Evolutionary conservation across 2,113 vertebrate species (phyloP).

Genomic region (Lucifuga dentata): DNA sequence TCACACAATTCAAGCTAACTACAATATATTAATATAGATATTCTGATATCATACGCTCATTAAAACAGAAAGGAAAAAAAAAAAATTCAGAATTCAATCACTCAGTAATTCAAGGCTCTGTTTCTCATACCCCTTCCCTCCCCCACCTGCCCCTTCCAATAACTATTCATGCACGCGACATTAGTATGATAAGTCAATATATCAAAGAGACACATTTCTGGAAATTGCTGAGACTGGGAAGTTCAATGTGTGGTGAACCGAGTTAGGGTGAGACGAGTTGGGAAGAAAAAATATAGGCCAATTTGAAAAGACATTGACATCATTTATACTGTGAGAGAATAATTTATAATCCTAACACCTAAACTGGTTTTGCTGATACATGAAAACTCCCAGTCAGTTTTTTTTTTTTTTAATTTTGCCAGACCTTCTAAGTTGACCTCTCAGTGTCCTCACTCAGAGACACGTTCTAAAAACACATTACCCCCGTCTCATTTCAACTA

Average conservation of each 20-base stretch:
- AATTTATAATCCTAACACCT: slow-evolving; percentile 67
- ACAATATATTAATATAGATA: slow-evolving; percentile 93
- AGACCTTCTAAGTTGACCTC: slow-evolving; percentile 42
- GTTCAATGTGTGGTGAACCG: slow-evolving; percentile 56
- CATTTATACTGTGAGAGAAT: slow-evolving; percentile 61
- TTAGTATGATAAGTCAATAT: slow-evolving; percentile 75
- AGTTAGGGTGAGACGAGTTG: slow-evolving; percentile 27
- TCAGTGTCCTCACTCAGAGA: slow-evolving; percentile 34
- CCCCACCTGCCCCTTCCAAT: slow-evolving; percentile 40
- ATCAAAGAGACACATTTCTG: slow-evolving; percentile 76
- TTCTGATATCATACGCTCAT: slow-evolving; percentile 85
- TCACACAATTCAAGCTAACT: slow-evolving; percentile 88
- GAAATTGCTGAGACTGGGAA: slow-evolving; percentile 70
- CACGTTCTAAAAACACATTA: slow-evolving; percentile 53
- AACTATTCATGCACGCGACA: slow-evolving; percentile 79
- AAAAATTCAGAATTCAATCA: slow-evolving; percentile 72
- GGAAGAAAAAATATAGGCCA: slow-evolving; percentile 34
- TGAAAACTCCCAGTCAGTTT: slow-evolving; percentile 20
- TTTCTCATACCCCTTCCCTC: slow-evolving; percentile 41
- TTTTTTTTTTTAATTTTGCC: slow-evolving; percentile 14
- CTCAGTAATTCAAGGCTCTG: slow-evolving; percentile 74
- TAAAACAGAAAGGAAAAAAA: slow-evolving; percentile 72
- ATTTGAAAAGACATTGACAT: slow-evolving; percentile 69
- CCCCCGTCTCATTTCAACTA: slow-evolving; percentile 50
- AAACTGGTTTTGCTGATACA: slow-evolving; percentile 65